Percentiles rank a stretch among this genome's conserved stretches.
These are phyloP conservation scores for Amphilophus citrinellus DNA, from an alignment of 2,113 vertebrate species.

Conservation along the genomic window DNA sequence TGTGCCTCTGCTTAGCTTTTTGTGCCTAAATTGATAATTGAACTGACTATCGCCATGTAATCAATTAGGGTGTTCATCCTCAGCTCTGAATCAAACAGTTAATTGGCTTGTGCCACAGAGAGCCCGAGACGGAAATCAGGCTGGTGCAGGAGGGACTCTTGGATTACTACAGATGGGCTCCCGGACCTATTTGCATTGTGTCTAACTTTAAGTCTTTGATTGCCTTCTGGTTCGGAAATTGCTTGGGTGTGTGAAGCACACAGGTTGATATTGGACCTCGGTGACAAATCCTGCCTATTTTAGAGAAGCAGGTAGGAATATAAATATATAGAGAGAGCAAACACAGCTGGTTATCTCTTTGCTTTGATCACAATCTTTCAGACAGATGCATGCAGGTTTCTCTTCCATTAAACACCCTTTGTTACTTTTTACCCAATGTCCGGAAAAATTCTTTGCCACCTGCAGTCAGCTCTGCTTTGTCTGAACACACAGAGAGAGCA, in stretches of 20 bases:
- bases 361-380: constrained; percentile 72
- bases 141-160: constrained; percentile 67
- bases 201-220: constrained; percentile 69
- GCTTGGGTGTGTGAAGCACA: constrained; percentile 50
- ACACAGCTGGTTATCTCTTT: constrained; percentile 56
- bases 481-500: constrained; percentile 66
- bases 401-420: constrained; percentile 72
- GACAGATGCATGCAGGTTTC: constrained; percentile 65
- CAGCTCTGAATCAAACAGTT: constrained; percentile 70
- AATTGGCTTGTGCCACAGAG: constrained; percentile 82
- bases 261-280: constrained; percentile 54
- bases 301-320: constrained; percentile 29
- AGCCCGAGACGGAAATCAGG: constrained; percentile 51
- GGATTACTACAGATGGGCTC: constrained; percentile 71
- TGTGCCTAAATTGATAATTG: constrained; percentile 78
- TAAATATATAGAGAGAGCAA: constrained; percentile 32
- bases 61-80: constrained; percentile 77
- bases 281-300: constrained; percentile 60
- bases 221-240: constrained; percentile 64
- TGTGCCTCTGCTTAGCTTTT: constrained; percentile 50
- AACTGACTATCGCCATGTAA: constrained; percentile 77
- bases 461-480: constrained; percentile 74
- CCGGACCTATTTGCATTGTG: constrained; percentile 70
- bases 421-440: constrained; percentile 70
- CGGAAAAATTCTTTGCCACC: constrained; percentile 72